These are phyloP conservation scores for Heteromormyrus szaboi DNA, from an alignment of 2,797 vertebrate species.

Conservation along the genomic window DNA sequence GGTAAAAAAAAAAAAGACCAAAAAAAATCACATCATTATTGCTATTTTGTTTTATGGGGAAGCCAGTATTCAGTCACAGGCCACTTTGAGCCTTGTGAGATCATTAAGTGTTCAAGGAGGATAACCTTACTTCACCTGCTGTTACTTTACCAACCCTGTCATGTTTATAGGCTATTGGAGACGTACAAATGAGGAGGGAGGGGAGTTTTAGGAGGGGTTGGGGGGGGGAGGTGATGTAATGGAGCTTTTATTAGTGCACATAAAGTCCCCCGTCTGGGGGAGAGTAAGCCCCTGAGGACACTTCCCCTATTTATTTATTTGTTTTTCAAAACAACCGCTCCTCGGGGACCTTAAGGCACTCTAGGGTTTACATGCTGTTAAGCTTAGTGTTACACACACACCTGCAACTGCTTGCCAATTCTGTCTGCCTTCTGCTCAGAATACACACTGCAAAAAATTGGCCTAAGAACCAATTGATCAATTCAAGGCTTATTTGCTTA, in stretches of 20 bases:
- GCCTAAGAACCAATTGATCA: too few relatives aligned
- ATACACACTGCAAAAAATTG: neutral
- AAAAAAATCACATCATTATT: neutral
- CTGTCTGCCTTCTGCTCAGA: neutral
- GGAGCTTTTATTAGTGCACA: conserved; percentile 19
- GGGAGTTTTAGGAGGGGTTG: neutral
- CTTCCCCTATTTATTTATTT: conserved; percentile 15
- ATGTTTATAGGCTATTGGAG: neutral
- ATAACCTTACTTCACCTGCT: conserved; percentile 14
- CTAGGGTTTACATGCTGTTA: neutral
- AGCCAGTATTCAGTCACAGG: neutral
- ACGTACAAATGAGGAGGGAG: neutral
- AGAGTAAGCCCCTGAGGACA: neutral
- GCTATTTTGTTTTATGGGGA: neutral
- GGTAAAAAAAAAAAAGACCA: neutral
- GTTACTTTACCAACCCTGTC: neutral
- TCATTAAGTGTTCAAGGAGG: neutral
- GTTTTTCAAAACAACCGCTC: conserved; percentile 13
- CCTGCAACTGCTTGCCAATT: neutral
- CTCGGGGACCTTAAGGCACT: neutral
- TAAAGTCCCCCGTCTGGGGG: conserved; percentile 3
- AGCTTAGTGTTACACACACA: neutral
- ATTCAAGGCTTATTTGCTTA: too few relatives aligned
- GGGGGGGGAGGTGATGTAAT: neutral
- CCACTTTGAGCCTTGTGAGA: neutral